Evolutionary conservation across 2,888 invertebrate genomes (phyloP), one percentile per base, ranked within the genome.

Genomic region (Caenorhabditis sinica): DNA sequence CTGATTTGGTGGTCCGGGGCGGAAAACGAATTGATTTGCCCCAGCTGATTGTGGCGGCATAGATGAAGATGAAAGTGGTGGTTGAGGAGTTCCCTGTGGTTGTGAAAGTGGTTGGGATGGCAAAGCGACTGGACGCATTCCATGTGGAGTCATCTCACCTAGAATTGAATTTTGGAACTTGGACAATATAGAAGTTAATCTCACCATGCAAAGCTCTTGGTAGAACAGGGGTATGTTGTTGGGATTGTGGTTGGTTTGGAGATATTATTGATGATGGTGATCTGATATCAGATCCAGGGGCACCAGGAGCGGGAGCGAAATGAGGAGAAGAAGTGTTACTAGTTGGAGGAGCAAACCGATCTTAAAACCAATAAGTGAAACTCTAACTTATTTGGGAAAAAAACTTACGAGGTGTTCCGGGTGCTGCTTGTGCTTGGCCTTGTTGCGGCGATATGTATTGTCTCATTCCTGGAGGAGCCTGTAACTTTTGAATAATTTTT

Each of bases 261-360:
- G 86, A 86, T 79, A 86, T 83, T 28, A 86, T n/a, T n/a, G n/a
- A 36, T 2, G 81, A 49, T 8, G 88, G 88, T 4, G 83, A 83
- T 28, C 88, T 43, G 8, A 88, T 45, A 79, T 88, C 88, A 2
- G 81, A 49, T 1, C 63, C 75, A 17, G 73, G 72, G 6, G 66
- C 69, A 13, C 40, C 51, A 17, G 80, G 73, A 11, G 69, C 73
- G 2, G 84, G 66, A 0, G 73, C 73, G 28, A 82, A 84, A 65
- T 86, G 87, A 13, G 87, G 85, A 30, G 87, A 85, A 0, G 85
- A 63, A 0, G 84, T 85, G 13, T 83, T 49, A 6, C 45, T 58
- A 11, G 53, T n/a, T 33, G 40, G 85, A 17, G 74, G 81, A 13
- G 72, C 73, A 58, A 86, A 87, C 28, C 87, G 84, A 56, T 51